Percentiles rank a stretch among this genome's conserved stretches.
phyloP scores from a whole-genome alignment of 1,140 invertebrate species.

The Drosophila grimshawi region DNA sequence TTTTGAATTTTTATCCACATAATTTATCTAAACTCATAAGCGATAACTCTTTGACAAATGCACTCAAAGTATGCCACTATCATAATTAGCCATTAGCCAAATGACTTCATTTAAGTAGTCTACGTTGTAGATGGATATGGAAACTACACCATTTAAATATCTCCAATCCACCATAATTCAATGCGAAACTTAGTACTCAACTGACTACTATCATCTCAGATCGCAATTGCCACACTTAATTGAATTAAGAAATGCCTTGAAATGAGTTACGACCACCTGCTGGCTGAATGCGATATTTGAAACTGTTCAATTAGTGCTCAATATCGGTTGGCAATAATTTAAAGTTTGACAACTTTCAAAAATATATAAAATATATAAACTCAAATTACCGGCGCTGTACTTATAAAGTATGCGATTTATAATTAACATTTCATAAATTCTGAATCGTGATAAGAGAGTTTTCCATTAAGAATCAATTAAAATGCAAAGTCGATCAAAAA shows the following conservation, averaged over 20 bases:
- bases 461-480: constrained; percentile 84
- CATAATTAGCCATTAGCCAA: constrained; percentile 15
- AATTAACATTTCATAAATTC: constrained; percentile 84
- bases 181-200: neutral
- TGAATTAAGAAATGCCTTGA: constrained; percentile 22
- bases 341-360: constrained; percentile 72
- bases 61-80: constrained; percentile 4
- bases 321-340: constrained; percentile 49
- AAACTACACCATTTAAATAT: neutral
- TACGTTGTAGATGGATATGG: neutral
- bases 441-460: constrained; percentile 75
- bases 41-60: neutral
- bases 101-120: constrained; percentile 7
- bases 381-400: constrained; percentile 55
- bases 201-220: constrained; percentile 19
- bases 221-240: constrained; percentile 33
- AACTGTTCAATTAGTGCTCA: constrained; percentile 53
- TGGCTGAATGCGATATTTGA: constrained; percentile 42
- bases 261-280: constrained; percentile 41
- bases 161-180: constrained; percentile 6
- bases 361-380: constrained; percentile 24
- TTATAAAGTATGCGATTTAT: constrained; percentile 52
- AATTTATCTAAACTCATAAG: neutral
- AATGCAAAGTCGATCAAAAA: constrained; percentile 59
- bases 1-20: too few species aligned